These are phyloP conservation scores for Synanthedon myopaeformis DNA, from an alignment of 2,888 invertebrate genomes.

Conservation along the genomic window DNA sequence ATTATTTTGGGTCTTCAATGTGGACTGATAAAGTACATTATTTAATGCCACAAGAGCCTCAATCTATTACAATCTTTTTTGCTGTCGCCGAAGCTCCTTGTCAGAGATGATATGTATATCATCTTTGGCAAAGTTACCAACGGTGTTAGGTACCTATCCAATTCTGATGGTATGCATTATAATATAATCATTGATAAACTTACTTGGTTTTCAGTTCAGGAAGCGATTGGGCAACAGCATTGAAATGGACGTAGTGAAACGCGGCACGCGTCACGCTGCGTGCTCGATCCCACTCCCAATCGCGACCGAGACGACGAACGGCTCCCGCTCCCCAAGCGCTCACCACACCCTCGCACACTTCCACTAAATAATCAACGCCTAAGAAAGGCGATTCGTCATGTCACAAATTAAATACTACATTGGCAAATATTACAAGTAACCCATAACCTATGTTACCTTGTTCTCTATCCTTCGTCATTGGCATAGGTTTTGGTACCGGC, in stretches of 20 bases:
- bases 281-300: slow-evolving; percentile 84
- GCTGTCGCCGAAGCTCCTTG: too few relatives aligned
- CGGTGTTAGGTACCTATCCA: too few relatives aligned
- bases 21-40: too few relatives aligned
- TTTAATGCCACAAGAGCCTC: too few relatives aligned
- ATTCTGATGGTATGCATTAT: too few relatives aligned
- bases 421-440: too few relatives aligned
- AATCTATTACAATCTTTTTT: too few relatives aligned
- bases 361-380: slow-evolving; percentile 91
- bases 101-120: too few relatives aligned
- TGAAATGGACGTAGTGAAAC: slow-evolving; percentile 90
- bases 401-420: slow-evolving; percentile 2
- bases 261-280: slow-evolving; percentile 84
- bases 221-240: slow-evolving; percentile 79
- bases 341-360: slow-evolving; percentile 84
- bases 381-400: slow-evolving; percentile 12
- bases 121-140: too few relatives aligned
- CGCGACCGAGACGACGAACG: slow-evolving; percentile 81
- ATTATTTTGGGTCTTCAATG: too few relatives aligned
- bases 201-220: slow-evolving; percentile 78
- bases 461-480: slow-evolving; percentile 74
- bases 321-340: slow-evolving; percentile 92
- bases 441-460: slow-evolving; percentile 66
- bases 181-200: too few relatives aligned
- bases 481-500: slow-evolving; percentile 59